Percentiles rank a stretch among this genome's conserved stretches.
These are phyloP conservation scores for Ramphastos sulfuratus DNA, from an alignment of 2,113 vertebrate species.

Conservation along the genomic window DNA sequence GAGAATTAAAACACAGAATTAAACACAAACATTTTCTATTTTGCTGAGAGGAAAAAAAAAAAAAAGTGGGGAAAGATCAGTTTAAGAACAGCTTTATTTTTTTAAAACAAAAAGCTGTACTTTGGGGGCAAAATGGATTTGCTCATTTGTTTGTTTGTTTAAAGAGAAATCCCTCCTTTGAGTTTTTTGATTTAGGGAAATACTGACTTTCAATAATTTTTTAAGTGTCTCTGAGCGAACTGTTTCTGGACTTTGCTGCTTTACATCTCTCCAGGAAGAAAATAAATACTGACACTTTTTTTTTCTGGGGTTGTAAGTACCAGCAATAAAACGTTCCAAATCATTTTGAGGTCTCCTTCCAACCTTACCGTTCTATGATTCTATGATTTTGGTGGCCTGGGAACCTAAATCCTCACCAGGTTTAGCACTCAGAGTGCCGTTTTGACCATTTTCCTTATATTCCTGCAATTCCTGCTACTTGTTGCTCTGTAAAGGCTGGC, in stretches of 20 bases:
- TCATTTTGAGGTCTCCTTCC: no score
- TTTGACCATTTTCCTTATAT: background rate
- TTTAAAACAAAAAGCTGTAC: background rate
- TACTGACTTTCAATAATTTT: constrained; percentile 7
- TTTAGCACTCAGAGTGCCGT: background rate
- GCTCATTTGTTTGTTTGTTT: background rate
- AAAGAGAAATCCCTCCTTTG: background rate
- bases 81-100: background rate
- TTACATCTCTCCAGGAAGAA: constrained; percentile 23
- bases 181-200: constrained; percentile 1
- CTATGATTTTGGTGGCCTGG: constrained; percentile 33
- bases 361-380: no score
- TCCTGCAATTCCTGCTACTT: background rate
- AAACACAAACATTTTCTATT: background rate
- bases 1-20: constrained; percentile 26
- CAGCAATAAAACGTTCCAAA: constrained; percentile 7
- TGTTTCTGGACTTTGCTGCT: constrained; percentile 13
- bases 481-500: background rate
- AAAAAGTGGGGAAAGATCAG: background rate
- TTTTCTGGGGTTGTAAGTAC: background rate
- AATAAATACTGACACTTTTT: constrained; percentile 38
- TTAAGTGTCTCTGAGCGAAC: background rate
- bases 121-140: background rate
- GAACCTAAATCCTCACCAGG: background rate
- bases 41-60: background rate